These are phyloP conservation scores for Australoheros scitulus DNA, from an alignment of 2,113 vertebrate species.

Conservation along the genomic window DNA sequence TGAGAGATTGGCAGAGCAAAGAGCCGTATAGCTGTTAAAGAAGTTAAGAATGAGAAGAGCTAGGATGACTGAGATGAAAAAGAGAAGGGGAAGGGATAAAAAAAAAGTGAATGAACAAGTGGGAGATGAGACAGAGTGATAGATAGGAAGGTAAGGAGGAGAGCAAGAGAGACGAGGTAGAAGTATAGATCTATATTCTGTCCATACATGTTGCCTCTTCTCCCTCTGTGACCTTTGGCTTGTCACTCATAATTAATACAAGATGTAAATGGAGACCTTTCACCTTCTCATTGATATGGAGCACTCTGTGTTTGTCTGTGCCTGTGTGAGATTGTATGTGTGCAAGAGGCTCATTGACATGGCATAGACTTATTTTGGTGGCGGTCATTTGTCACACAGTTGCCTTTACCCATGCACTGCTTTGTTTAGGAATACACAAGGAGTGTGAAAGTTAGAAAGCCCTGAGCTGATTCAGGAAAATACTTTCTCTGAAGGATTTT, in stretches of 20 bases:
- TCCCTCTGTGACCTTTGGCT: conserved; percentile 78
- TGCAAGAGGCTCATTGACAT: conserved; percentile 70
- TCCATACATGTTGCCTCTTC: conserved; percentile 72
- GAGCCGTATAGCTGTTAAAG: neutral
- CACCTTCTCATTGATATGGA: conserved; percentile 83
- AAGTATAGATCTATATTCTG: conserved; percentile 78
- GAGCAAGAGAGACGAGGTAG: conserved; percentile 40
- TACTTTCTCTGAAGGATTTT: neutral
- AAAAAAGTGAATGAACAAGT: conserved; percentile 28
- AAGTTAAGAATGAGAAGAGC: neutral
- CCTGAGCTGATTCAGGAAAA: conserved; percentile 3
- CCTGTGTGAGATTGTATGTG: conserved; percentile 51
- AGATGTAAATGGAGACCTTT: conserved; percentile 85
- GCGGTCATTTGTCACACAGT: conserved; percentile 72
- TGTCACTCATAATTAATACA: conserved; percentile 85
- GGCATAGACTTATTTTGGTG: conserved; percentile 70
- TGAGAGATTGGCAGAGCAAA: neutral
- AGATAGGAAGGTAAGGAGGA: conserved; percentile 42
- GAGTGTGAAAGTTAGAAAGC: conserved; percentile 28
- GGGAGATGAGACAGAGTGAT: conserved; percentile 52
- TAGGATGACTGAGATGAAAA: conserved; percentile 4
- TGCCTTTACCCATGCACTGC: conserved; percentile 34
- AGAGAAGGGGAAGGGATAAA: neutral
- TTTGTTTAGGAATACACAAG: conserved; percentile 49
- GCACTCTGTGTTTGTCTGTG: conserved; percentile 65